These are phyloP conservation scores for Fukomys damarensis DNA, from an alignment of 2,113 vertebrate genomes.

Conservation along the genomic window DNA sequence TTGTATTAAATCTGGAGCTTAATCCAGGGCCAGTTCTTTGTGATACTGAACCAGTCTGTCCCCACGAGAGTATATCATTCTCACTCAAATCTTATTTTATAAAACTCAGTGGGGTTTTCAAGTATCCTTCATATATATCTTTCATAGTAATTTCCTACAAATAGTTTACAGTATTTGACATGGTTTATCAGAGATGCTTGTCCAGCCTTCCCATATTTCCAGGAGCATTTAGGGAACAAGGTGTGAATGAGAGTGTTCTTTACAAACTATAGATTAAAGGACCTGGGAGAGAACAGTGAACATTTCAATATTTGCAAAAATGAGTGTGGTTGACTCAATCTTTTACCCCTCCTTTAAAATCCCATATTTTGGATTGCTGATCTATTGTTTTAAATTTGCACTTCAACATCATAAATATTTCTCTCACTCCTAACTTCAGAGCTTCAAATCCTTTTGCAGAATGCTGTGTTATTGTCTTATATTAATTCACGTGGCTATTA, in stretches of 20 bases:
- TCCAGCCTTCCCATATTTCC: not conserved
- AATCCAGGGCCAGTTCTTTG: not conserved
- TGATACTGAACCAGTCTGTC: not conserved
- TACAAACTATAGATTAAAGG: not conserved
- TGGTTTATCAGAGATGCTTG: not conserved
- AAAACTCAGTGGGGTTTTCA: not conserved
- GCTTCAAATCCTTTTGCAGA: not conserved
- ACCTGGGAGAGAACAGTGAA: not conserved
- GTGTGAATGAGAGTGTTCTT: not conserved
- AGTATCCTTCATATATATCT: not conserved
- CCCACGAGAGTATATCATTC: not conserved
- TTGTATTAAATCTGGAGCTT: not conserved
- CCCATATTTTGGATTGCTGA: not conserved
- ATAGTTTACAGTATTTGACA: not conserved
- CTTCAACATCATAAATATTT: not conserved
- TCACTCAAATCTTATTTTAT: slow-evolving; percentile 8
- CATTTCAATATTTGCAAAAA: not conserved
- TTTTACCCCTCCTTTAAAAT: not conserved
- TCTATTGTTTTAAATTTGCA: slow-evolving; percentile 46
- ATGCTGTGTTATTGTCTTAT: not conserved
- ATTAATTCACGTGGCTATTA: not conserved
- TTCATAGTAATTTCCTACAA: not conserved
- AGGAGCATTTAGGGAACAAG: not conserved
- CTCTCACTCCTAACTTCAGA: not conserved
- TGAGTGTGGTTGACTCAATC: not conserved